Evolutionary conservation across 1,140 invertebrate species (phyloP).

Genomic region (Globodera ellingtonae): DNA sequence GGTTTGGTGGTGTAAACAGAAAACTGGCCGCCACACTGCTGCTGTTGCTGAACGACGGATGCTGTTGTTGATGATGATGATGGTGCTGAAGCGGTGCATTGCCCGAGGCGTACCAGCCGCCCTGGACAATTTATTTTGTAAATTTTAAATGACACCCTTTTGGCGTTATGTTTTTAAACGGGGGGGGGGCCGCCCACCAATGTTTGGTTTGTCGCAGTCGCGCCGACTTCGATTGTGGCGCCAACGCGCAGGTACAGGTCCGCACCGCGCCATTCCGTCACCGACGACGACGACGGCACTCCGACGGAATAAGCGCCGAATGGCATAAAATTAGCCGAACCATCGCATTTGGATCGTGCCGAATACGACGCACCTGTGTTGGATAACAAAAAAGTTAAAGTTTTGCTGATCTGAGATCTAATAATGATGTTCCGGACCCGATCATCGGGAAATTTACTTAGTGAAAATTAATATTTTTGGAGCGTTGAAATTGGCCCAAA

Average conservation of each 20-base stretch:
- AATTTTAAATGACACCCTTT: no score
- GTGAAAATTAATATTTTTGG: no score
- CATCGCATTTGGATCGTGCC: neutral
- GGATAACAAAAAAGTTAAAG: no score
- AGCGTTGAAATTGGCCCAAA: no score
- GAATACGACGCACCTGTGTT: neutral
- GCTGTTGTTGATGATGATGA: neutral
- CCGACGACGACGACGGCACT: neutral
- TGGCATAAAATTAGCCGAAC: neutral
- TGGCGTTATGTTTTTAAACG: no score
- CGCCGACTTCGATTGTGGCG: constrained; percentile 23
- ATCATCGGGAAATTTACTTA: no score
- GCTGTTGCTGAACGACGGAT: neutral
- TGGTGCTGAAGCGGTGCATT: neutral
- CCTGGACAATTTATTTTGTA: no score
- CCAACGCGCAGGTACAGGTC: constrained; percentile 26
- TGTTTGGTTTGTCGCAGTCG: neutral
- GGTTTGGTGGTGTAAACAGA: neutral
- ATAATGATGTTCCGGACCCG: no score
- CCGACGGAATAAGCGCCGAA: neutral
- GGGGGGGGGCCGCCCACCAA: neutral
- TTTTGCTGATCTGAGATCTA: neutral
- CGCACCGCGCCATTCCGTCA: neutral
- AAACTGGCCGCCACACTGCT: neutral
- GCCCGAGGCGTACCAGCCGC: neutral